Evolutionary conservation across 2,113 vertebrate genomes (phyloP).

Genomic region (Anarrhichthys ocellatus): DNA sequence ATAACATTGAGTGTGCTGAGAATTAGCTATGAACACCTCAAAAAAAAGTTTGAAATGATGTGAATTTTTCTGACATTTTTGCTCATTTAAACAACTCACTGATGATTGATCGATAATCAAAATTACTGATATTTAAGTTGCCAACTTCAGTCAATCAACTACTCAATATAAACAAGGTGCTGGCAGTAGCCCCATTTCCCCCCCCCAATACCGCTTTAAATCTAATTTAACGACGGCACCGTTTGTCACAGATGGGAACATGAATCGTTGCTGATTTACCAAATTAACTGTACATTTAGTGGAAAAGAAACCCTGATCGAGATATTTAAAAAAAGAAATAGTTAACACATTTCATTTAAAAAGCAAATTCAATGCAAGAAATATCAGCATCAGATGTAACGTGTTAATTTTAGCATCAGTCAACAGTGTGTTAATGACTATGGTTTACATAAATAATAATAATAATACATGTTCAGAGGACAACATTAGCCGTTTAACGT

Average conservation of each 20-base stretch:
- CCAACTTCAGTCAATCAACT: neutral
- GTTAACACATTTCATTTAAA: neutral
- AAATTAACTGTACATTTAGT: neutral
- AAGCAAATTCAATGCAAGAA: too few species aligned
- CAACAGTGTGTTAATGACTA: too few species aligned
- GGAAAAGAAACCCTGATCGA: neutral
- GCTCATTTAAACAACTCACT: neutral
- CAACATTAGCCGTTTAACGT: conserved; percentile 16
- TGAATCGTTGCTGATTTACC: neutral
- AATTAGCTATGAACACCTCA: neutral
- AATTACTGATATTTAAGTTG: neutral
- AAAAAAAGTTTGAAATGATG: neutral
- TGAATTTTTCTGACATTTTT: neutral
- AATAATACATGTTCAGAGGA: neutral
- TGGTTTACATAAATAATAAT: too few species aligned
- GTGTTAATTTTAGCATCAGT: too few species aligned
- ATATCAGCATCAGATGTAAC: too few species aligned
- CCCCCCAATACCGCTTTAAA: neutral
- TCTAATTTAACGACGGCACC: neutral
- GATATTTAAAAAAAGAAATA: neutral
- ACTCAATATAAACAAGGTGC: neutral
- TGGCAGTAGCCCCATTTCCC: neutral
- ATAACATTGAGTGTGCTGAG: neutral
- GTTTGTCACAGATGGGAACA: neutral
- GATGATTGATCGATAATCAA: neutral